Evolutionary conservation across 2,113 vertebrate species (phyloP).

Genomic region (Origma solitaria): DNA sequence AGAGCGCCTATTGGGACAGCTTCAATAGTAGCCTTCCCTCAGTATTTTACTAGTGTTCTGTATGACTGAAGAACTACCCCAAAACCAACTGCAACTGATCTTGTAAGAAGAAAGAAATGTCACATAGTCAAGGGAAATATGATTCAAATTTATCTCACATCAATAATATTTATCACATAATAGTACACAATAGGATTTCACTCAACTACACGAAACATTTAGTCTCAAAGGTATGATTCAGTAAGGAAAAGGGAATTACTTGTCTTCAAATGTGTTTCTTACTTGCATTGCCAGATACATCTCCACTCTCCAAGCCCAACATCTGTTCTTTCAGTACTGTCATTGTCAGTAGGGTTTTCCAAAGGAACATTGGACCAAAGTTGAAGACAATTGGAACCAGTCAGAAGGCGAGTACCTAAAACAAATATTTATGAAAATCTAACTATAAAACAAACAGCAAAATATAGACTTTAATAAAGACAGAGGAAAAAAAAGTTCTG

Average conservation of each 20-base stretch:
- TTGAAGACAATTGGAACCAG: constrained; percentile 85
- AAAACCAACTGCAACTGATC: background rate
- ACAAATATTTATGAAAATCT: background rate
- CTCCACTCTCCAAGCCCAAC: constrained; percentile 76
- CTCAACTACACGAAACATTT: background rate
- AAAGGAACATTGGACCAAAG: constrained; percentile 81
- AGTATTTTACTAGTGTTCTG: background rate
- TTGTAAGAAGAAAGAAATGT: background rate
- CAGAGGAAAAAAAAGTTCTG: background rate
- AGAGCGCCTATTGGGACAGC: background rate
- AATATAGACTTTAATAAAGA: background rate
- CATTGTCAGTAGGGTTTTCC: constrained; percentile 60
- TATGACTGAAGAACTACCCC: background rate
- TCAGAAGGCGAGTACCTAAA: constrained; percentile 87
- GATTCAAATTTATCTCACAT: background rate
- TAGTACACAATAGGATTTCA: background rate
- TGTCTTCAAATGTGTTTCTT: constrained; percentile 54
- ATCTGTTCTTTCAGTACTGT: constrained; percentile 47
- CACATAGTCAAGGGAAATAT: background rate
- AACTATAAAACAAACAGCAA: background rate
- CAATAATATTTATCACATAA: background rate
- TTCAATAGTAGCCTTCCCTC: background rate
- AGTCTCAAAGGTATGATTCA: background rate
- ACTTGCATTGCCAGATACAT: constrained; percentile 96
- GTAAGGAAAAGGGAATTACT: background rate